These are phyloP conservation scores for Leptobrachium leishanense DNA, from an alignment of 2,113 vertebrate genomes.

Conservation along the genomic window DNA sequence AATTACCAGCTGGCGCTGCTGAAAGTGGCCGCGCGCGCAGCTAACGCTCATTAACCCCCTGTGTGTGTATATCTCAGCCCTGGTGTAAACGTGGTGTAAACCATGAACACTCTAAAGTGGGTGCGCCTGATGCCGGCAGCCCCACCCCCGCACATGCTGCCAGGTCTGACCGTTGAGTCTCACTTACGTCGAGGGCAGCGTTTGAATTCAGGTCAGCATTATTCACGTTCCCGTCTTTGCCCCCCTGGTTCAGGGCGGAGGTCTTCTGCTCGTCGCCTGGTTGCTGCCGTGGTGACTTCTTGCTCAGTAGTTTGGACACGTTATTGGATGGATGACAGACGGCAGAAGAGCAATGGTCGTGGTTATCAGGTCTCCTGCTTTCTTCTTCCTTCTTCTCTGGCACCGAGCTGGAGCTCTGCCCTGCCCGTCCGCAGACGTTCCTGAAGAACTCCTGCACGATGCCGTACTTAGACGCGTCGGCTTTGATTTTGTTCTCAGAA, in stretches of 20 bases:
- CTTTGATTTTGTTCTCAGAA: slow-evolving; percentile 67
- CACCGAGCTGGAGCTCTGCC: slow-evolving; percentile 60
- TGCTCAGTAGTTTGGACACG: slow-evolving; percentile 81
- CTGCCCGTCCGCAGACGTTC: slow-evolving; percentile 79
- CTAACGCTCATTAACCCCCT: no score
- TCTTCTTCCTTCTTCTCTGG: slow-evolving; percentile 76
- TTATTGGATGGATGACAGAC: slow-evolving; percentile 70
- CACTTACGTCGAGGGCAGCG: slow-evolving; percentile 75
- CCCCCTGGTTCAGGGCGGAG: slow-evolving; percentile 53
- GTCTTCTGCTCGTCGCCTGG: slow-evolving; percentile 73
- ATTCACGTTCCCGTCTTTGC: slow-evolving; percentile 64
- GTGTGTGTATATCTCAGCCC: no score
- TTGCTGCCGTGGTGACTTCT: slow-evolving; percentile 82
- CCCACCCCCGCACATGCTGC: no score
- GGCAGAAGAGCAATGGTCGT: slow-evolving; percentile 59
- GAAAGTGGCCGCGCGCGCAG: no score
- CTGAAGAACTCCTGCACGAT: slow-evolving; percentile 90
- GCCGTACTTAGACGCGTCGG: slow-evolving; percentile 77
- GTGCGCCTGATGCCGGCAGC: no score
- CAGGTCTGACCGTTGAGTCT: no score
- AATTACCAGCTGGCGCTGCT: no score
- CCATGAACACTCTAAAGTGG: no score
- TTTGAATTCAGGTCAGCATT: slow-evolving; percentile 60
- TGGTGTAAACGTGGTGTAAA: no score
- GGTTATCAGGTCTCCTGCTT: slow-evolving; percentile 62